These are phyloP conservation scores for Epinotia demarniana DNA, from an alignment of 2,888 invertebrate genomes.

Conservation along the genomic window DNA sequence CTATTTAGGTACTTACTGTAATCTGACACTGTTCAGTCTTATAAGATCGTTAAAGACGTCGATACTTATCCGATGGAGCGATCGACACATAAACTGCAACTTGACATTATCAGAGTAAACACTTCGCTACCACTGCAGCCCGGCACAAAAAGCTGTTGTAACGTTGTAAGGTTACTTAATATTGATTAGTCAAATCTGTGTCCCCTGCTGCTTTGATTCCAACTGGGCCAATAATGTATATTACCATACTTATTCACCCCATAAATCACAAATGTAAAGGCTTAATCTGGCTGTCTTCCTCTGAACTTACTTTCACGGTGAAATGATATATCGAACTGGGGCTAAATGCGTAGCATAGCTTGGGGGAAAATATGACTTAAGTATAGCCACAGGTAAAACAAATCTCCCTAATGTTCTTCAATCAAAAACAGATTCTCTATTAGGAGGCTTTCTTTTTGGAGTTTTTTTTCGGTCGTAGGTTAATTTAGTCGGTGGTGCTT, in stretches of 20 bases:
- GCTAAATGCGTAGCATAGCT: not conserved
- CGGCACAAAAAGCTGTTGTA: slow-evolving; percentile 6
- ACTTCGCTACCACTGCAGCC: not conserved
- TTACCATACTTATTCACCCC: slow-evolving; percentile 5
- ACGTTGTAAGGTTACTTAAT: slow-evolving; percentile 2
- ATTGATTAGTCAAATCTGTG: not conserved
- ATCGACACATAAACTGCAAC: not conserved
- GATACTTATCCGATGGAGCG: not conserved
- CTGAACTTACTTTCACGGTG: not conserved
- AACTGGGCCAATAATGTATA: not conserved
- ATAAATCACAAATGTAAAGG: not conserved
- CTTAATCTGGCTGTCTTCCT: not conserved
- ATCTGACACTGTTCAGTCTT: not conserved
- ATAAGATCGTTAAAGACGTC: not conserved
- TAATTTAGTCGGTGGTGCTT: not conserved
- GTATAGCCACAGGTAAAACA: not conserved
- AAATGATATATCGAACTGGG: not conserved
- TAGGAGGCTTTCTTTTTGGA: not conserved
- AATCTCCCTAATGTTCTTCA: not conserved
- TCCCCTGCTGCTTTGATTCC: slow-evolving; percentile 9
- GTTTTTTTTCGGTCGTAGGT: not conserved
- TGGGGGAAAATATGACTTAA: not conserved
- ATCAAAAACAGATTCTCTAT: slow-evolving; percentile 1
- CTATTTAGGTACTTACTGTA: not conserved
- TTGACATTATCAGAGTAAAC: not conserved